These are phyloP conservation scores for Manduca sexta DNA, from an alignment of 1,140 invertebrate species.

Conservation along the genomic window DNA sequence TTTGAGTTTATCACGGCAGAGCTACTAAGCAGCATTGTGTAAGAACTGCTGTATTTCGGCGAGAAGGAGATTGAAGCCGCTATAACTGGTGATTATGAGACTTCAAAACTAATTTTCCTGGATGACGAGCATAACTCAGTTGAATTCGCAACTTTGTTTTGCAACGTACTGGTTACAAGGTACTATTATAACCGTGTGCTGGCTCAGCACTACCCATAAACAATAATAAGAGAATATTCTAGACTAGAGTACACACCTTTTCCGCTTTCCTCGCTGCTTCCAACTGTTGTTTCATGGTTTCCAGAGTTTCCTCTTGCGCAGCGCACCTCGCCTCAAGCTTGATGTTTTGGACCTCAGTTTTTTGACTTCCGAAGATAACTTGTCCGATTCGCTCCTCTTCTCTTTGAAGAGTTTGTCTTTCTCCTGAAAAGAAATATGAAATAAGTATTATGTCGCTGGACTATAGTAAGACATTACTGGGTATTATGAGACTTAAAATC, in stretches of 20 bases:
- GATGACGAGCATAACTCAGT: too few species aligned
- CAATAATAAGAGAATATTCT: slow-evolving; percentile 5
- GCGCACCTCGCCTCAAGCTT: slow-evolving; percentile 32
- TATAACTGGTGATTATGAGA: neutral
- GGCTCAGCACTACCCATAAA: too few species aligned
- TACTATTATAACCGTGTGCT: too few species aligned
- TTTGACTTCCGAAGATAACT: slow-evolving; percentile 32
- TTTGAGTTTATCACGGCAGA: neutral
- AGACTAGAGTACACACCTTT: slow-evolving; percentile 28
- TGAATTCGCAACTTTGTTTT: too few species aligned
- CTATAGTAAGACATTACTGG: too few species aligned
- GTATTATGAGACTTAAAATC: too few species aligned
- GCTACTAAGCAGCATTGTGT: neutral
- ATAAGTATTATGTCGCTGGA: too few species aligned
- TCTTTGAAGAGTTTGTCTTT: slow-evolving; percentile 52
- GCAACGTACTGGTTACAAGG: too few species aligned
- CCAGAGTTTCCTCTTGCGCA: slow-evolving; percentile 31
- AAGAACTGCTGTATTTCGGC: too few species aligned
- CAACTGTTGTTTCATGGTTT: slow-evolving; percentile 34
- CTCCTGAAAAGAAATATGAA: slow-evolving; percentile 45
- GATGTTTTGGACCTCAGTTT: slow-evolving; percentile 20
- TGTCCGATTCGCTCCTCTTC: slow-evolving; percentile 36
- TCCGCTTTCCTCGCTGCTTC: slow-evolving; percentile 31
- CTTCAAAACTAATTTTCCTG: too few species aligned
- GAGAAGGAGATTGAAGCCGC: neutral